Evolutionary conservation across 1,140 invertebrate species (phyloP), one percentile per base, ranked within the genome.

Genomic region (Anastrepha obliqua): DNA sequence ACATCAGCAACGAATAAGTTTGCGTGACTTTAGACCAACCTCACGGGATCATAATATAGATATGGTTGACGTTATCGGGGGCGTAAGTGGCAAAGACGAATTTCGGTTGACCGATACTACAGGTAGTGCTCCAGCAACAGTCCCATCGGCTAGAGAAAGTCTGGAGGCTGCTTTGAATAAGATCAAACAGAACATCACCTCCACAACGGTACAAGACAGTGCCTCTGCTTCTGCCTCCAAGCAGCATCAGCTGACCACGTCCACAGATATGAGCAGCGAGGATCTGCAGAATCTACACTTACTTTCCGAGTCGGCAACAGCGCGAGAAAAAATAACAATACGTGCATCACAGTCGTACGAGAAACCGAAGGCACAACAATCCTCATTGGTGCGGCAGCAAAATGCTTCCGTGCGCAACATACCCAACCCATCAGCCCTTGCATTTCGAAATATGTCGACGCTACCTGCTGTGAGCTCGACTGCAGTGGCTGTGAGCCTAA

Each of bases 331-430:
- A 88, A 91, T 93, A 86, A 91, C 92, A 39, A 93, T 93, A 29
- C 88, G 86, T 44, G 42, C 74, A 2, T 44, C 85, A 2, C 44
- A 85, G 9, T 58, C 78, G 0, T 88, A 88, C 74, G 88, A 89
- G 64, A 89, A 88, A 88, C 86, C n/a, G 89, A 87, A 92, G 87
- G 89, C 90, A 64, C 91, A 90, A 86, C 91, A 90, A 89, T 89
- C 90, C 15, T 47, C n/a, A 51, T 44, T 92, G 89, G 91, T 93
- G 3, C 88, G 92, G 20, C 92, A 92, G 17, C 92, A 93, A 81
- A 93, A 93, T 88, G 91, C 92, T 6, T 93, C 92, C 1, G 91
- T 93, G 29, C 89, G 92, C 17, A 93, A 91, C 87, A 93, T 93
- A 87, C 92, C 92, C 47, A 93, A 93, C 92, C 92, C 92, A 59